Base-by-base conservation (phyloP, 2,797 vertebrate genomes). In the Hyperoplus lanceolatus region DNA sequence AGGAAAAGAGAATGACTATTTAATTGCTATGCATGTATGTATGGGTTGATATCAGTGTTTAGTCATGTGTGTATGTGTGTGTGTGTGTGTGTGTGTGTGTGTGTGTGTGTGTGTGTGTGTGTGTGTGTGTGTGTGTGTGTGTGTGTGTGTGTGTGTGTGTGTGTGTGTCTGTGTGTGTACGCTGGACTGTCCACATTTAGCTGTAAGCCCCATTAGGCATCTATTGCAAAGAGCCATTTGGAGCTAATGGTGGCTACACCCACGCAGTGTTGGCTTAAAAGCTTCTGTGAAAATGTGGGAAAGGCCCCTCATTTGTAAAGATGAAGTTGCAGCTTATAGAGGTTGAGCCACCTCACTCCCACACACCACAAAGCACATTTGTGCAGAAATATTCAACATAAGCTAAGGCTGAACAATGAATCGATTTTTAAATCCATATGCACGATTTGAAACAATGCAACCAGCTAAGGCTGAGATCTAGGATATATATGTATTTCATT, bases 201-300 rank as follows among this genome's bases (percentile, higher is more conserved):
- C 18, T 0, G 64, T 50, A 67, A 72, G 59, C 48, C 61, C 38
- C n/a, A 76, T 86, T 41, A 73, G 69, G 70, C 64, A 66, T 73
- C 66, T 49, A 18, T 16, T 56, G 56, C 81, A 77, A 77, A 84
- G 51, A 72, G 69, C 70, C 76, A 71, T 87, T 88, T 79, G 75
- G 55, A 48, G 61, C 81, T 90, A 87, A 91, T 87, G 80, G 66
- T 16, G 39, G 64, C 12, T 21, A 74, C 84, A 61, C 80, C 85
- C 75, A 86, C 80, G 12, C 80, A 68, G 59, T n/a, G n/a, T 57
- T 78, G 70, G 68, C 77, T 86, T 85, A 83, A 89, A 87, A 87
- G 75, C 79, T 70, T 50, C 66, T 63, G 29, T 29, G 80, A 77
- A 87, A 87, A 87, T 89, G 77, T 80, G 36, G 73, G 55, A 63